Evolutionary conservation across 92 coral and sea anemone species (phyloP).

Genomic region (Heliopora coerulea): DNA sequence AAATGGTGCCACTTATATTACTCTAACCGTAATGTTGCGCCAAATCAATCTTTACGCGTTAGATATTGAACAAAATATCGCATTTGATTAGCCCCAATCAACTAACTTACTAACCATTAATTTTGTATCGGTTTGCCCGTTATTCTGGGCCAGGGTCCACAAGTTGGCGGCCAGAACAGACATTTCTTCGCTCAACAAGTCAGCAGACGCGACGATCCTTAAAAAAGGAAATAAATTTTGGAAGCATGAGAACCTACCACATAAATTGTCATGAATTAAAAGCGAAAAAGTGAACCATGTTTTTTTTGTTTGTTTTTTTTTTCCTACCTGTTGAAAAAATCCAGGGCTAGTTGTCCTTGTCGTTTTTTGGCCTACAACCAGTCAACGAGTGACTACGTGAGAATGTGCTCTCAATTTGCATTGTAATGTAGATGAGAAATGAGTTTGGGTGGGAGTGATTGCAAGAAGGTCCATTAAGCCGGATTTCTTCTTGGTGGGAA

Average conservation of each 20-base stretch:
- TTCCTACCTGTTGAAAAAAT: constrained; percentile 83
- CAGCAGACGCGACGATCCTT: constrained; percentile 81
- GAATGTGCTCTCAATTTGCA: too few species aligned
- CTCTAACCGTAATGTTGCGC: too few species aligned
- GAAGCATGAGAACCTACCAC: neutral
- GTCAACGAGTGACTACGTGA: neutral
- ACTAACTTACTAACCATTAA: constrained; percentile 88
- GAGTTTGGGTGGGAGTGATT: too few species aligned
- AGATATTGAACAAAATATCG: too few species aligned
- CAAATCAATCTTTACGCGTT: too few species aligned
- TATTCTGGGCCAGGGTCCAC: constrained; percentile 95
- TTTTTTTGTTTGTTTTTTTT: neutral
- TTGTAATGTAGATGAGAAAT: too few species aligned
- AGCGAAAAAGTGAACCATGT: neutral
- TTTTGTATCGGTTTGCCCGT: constrained; percentile 86
- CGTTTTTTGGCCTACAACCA: constrained; percentile 65
- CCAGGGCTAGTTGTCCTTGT: constrained; percentile 87
- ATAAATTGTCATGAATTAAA: neutral
- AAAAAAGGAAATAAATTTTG: constrained; percentile 2
- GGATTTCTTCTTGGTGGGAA: too few species aligned
- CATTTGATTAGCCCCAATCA: too few species aligned
- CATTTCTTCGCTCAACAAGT: constrained; percentile 63
- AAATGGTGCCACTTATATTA: too few species aligned
- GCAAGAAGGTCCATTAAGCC: too few species aligned
- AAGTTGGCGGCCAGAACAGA: constrained; percentile 72